Evolutionary conservation across 1,140 invertebrate genomes (phyloP).

Genomic region (Carposina sasakii): DNA sequence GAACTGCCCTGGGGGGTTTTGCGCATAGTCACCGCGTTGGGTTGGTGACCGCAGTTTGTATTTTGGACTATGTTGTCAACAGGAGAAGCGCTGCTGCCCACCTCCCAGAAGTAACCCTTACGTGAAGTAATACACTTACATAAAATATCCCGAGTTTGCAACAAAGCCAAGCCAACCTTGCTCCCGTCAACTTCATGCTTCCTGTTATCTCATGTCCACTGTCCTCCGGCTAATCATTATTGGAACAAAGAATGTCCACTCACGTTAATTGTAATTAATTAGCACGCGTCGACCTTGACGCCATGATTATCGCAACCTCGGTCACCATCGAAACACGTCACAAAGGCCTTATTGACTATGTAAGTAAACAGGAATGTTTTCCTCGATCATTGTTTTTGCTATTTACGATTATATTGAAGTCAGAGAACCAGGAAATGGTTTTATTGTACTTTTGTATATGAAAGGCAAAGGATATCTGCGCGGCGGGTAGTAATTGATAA

Average conservation of each 20-base stretch:
- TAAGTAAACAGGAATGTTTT: conserved; percentile 51
- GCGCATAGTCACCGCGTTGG: no score
- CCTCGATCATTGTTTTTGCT: conserved; percentile 53
- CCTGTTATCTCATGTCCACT: conserved; percentile 64
- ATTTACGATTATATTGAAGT: conserved; percentile 30
- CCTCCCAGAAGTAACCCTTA: no score
- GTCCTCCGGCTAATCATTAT: conserved; percentile 61
- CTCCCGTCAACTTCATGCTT: conserved; percentile 61
- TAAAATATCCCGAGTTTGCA: no score
- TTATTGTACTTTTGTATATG: no score
- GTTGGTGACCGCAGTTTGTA: no score
- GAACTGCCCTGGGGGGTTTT: no score
- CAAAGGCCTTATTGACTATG: conserved; percentile 49
- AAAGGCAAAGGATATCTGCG: no score
- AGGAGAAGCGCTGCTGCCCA: no score
- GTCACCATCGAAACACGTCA: conserved; percentile 56
- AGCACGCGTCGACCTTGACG: conserved; percentile 61
- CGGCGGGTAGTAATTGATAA: no score
- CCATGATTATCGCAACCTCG: conserved; percentile 52
- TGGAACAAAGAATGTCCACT: conserved; percentile 71
- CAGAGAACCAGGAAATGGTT: conserved; percentile 26
- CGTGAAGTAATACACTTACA: no score
- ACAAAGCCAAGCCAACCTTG: conserved; percentile 56
- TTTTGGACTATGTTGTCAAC: no score
- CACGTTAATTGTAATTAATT: conserved; percentile 69